phyloP scores from a whole-genome alignment of 2,888 invertebrate species.

The Agrochola litura region DNA sequence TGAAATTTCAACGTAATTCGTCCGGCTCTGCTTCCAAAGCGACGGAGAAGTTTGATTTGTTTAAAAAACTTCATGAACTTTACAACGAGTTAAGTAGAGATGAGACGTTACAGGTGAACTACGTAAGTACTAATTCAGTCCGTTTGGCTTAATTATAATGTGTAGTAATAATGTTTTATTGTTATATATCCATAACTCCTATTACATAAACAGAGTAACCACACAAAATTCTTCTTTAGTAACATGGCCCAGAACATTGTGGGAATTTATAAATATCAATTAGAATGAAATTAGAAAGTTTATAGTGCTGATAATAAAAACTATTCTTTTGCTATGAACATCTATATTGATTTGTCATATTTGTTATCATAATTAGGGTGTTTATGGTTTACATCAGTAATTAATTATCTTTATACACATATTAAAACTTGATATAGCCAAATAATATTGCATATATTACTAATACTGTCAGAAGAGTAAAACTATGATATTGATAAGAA shows the following conservation, averaged over 20 bases:
- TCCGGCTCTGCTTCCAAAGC: constrained; percentile 80
- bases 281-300: constrained; percentile 14
- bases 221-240: not conserved
- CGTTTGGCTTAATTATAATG: constrained; percentile 11
- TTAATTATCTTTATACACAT: not conserved
- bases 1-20: constrained; percentile 87
- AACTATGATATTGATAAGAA: not conserved
- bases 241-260: not conserved
- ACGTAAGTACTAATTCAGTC: constrained; percentile 79
- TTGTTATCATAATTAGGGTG: constrained; percentile 17
- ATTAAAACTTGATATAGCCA: not conserved
- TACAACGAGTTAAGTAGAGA: constrained; percentile 88
- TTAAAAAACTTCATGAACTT: constrained; percentile 88
- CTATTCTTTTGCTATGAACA: not conserved
- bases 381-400: constrained; percentile 1
- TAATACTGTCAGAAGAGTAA: not conserved
- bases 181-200: constrained; percentile 14
- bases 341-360: not conserved
- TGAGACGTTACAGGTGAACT: constrained; percentile 85
- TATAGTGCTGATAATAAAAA: not conserved
- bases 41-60: constrained; percentile 87
- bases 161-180: constrained; percentile 5
- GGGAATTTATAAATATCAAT: not conserved
- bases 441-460: not conserved
- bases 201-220: not conserved